These are phyloP conservation scores for Paedocypris sp. DNA, from an alignment of 2,113 vertebrate species.

Conservation along the genomic window DNA sequence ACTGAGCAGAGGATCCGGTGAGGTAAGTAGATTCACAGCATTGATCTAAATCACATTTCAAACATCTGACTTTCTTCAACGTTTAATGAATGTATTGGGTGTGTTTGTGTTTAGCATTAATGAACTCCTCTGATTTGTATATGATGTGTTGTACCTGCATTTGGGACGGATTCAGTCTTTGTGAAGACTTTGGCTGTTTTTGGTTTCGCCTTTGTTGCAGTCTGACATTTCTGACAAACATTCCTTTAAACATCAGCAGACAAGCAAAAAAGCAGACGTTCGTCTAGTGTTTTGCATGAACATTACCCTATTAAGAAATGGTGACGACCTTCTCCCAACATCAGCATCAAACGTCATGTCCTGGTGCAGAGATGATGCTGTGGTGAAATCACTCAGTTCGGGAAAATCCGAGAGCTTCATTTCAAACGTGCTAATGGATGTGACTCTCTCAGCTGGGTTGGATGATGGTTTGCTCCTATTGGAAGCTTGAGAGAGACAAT, in stretches of 20 bases:
- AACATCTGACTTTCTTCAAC: neutral
- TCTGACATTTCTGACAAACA: too few species aligned
- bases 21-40: neutral
- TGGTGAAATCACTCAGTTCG: slow-evolving; percentile 37
- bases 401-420: slow-evolving; percentile 61
- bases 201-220: too few species aligned
- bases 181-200: too few species aligned
- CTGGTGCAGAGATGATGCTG: slow-evolving; percentile 3
- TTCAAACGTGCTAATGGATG: slow-evolving; percentile 41
- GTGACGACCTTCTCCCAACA: neutral
- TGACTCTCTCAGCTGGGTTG: slow-evolving; percentile 26
- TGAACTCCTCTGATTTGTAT: too few species aligned
- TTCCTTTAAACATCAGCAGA: too few species aligned
- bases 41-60: neutral
- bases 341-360: slow-evolving; percentile 30
- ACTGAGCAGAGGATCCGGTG: slow-evolving; percentile 22
- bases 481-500: slow-evolving; percentile 29
- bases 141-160: too few species aligned
- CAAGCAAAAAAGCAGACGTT: too few species aligned
- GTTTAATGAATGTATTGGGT: too few species aligned
- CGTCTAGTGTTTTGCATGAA: neutral
- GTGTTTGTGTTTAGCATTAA: too few species aligned
- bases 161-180: too few species aligned
- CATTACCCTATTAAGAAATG: slow-evolving; percentile 12
- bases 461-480: slow-evolving; percentile 32